Conservation (phyloP, 2,797 vertebrate species). For the Spinus olivaceus region DNA sequence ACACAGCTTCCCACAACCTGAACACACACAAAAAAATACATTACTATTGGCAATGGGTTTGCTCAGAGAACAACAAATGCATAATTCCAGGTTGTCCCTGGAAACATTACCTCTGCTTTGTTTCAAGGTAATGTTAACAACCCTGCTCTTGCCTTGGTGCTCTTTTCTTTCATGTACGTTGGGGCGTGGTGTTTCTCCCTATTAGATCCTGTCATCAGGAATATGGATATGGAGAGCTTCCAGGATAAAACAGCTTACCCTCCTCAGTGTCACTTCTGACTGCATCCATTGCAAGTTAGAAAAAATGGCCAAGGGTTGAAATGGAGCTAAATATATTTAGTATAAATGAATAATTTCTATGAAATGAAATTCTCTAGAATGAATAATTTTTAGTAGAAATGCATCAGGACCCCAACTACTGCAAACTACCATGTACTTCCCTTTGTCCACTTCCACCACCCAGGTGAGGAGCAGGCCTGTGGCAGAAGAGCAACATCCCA, state of each 20-base stretch:
- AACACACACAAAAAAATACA: not conserved
- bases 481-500: not conserved
- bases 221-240: not conserved
- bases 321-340: not conserved
- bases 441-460: rapidly evolving
- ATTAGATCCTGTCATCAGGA: not conserved
- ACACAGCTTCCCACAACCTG: not conserved
- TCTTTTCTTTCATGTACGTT: not conserved
- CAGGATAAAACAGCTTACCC: not conserved
- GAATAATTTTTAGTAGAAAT: not conserved
- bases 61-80: not conserved
- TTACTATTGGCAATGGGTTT: not conserved
- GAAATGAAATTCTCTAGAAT: not conserved
- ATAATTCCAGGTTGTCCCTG: not conserved
- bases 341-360: not conserved
- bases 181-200: not conserved
- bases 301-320: not conserved
- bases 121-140: not conserved
- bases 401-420: not conserved
- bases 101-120: not conserved
- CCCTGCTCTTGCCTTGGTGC: not conserved
- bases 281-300: not conserved
- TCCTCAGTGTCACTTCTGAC: not conserved
- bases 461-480: rapidly evolving
- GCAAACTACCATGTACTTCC: rapidly evolving